Base-by-base conservation (phyloP, 1,140 invertebrate species). In the Bombus confusus region DNA sequence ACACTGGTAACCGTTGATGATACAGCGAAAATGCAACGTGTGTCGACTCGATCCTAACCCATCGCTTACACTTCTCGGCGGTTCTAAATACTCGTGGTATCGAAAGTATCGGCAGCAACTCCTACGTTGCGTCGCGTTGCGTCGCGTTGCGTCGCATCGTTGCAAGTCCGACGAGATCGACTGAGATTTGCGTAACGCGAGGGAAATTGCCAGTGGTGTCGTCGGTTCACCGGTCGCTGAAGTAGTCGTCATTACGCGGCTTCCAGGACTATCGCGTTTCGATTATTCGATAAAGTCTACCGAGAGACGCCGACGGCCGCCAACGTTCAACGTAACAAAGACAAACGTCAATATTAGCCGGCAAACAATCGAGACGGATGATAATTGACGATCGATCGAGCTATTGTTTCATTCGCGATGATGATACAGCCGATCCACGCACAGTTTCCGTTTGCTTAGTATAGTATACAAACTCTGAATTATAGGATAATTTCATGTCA, bases 291-390 rank as follows among this genome's bases (percentile, higher is more conserved):
- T 75, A 34, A 75, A 75, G 43, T 52, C 31, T 25, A 25, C 10
- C n/a, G 28, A 15, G 31, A 15, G 41, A 52, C n/a, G 13, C 31
- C 52, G 75, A 77, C 37, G 62, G 52, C 52, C 57, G 34, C 4
- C 28, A n/a, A 77, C 34, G 34, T 59, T 59, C 31, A 37, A 28
- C n/a, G 52, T 37, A 37, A 59, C 74, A 76, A 76, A 59, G 74
- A 76, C 47, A n/a, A 57, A 13, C 22, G 52, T 76, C 74, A 76
- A 76, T 76, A 75, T 75, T 75, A 31, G 41, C 31, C 25, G 43
- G 22, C 43, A 75, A 75, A 75, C 73, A 52, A 73, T 73, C 71
- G 41, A 31, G 39, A 73, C 5, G 31, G 12, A 34, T 52, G 73
- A 75, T 52, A n/a, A 75, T 34, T 47, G n/a, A 22, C n/a, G 41